Evolutionary conservation across 2,888 invertebrate species (phyloP).

Genomic region (Drosophila lacicola): DNA sequence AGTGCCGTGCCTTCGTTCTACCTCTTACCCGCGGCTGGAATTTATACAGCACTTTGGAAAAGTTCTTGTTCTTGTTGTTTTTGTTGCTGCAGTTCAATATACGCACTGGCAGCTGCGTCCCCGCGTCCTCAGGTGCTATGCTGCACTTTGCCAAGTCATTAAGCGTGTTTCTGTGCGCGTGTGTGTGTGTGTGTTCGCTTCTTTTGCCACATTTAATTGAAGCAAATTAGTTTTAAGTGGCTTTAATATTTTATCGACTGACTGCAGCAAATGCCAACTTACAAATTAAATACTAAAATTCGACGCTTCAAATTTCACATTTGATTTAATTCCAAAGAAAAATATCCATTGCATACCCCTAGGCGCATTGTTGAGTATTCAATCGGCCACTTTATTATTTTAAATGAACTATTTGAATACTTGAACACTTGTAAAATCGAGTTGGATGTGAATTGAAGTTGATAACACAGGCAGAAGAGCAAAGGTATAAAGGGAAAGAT

Average conservation of each 20-base stretch:
- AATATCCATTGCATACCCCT: not conserved
- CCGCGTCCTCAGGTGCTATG: constrained; percentile 2
- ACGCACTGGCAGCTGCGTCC: constrained; percentile 33
- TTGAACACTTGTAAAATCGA: no score
- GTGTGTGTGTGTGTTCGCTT: constrained; percentile 18
- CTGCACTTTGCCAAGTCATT: constrained; percentile 70
- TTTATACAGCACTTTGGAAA: constrained; percentile 69
- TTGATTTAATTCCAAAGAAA: not conserved
- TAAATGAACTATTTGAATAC: no score
- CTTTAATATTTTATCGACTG: constrained; percentile 45
- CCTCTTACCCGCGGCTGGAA: constrained; percentile 30
- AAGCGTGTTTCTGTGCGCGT: constrained; percentile 44
- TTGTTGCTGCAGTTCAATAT: constrained; percentile 70
- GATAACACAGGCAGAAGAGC: no score
- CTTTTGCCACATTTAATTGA: constrained; percentile 71
- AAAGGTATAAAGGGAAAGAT: no score
- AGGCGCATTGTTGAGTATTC: not conserved
- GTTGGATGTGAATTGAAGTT: no score
- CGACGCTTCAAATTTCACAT: no score
- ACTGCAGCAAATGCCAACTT: constrained; percentile 8
- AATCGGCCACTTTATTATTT: not conserved
- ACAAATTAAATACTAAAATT: constrained; percentile 9
- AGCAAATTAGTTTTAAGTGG: constrained; percentile 63
- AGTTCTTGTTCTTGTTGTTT: constrained; percentile 27
- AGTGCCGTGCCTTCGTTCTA: constrained; percentile 37